Evolutionary conservation across 2,113 vertebrate species (phyloP), one percentile per base, ranked within the genome.

Genomic region (Dendropsophus ebraccatus): DNA sequence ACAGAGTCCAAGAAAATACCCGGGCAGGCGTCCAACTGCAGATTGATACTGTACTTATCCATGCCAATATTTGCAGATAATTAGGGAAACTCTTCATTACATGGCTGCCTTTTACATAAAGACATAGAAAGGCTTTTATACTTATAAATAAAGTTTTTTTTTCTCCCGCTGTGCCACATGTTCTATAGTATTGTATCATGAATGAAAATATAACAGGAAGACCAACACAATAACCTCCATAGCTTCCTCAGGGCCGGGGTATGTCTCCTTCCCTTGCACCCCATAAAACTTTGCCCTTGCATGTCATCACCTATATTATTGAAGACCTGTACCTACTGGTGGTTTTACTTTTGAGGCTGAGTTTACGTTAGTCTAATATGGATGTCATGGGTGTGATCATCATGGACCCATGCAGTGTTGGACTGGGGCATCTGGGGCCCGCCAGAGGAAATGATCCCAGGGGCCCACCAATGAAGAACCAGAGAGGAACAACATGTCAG

Each of bases 41-140:
- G 65, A 72, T 73, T 54, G 81, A 72, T 72, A 83, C 65, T 82
- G 60, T 70, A 70, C 9, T 82, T 82, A 82, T 69, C 80, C 65
- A 45, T 81, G 78, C 80, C 65, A 73, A 72, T 83, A 73, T 73
- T 83, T 72, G 23, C 50, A 83, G 65, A 83, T 83, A 54, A 83
- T 83, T 83, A 73, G 49, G 50, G 47, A 83, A 72, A 83, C 47
- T 83, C 65, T 83, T 83, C 32, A 83, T 54, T 72, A 83, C 30
- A 56, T 72, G 67, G 45, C 47, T 37, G 45, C 32, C 49, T 37
- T 70, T 69, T n/a, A 6, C 45, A 70, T 21, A 67, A 50, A 32
- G 28, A 50, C 62, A 70, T 32, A 52, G 62, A 9, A 62, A 45
- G 32, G 16, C 41, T 45, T 62, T 65, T 62, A 45, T n/a, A 32